Percentiles rank a stretch among this genome's conserved stretches.
These are phyloP conservation scores for Apostichopus californicus DNA, from an alignment of 35 echinoderm and acorn worm genomes.

Conservation along the genomic window DNA sequence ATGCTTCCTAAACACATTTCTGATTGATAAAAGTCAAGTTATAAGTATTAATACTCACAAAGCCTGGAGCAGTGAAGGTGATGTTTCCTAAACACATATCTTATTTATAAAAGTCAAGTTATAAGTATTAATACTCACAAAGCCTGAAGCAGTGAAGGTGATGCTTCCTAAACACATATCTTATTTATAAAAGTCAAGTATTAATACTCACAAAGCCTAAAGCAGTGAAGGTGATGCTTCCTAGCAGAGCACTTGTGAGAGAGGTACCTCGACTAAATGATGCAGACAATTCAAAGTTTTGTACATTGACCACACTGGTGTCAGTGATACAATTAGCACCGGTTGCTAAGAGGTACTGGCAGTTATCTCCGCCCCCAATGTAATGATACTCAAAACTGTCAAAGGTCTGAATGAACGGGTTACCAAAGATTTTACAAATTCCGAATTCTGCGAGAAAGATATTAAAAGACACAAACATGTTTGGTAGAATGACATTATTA, in stretches of 20 bases:
- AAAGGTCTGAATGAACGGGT: constrained; percentile 24
- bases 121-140: too few relatives aligned
- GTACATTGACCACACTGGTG: neutral
- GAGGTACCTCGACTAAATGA: neutral
- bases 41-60: too few relatives aligned
- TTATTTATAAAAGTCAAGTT: too few relatives aligned
- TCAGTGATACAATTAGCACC: neutral
- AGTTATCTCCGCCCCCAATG: constrained; percentile 5
- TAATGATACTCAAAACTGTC: neutral
- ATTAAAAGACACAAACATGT: neutral
- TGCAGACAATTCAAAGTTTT: constrained; percentile 14
- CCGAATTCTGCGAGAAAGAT: neutral
- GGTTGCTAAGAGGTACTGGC: constrained; percentile 2
- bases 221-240: constrained; percentile 18
- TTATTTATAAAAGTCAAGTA: too few relatives aligned
- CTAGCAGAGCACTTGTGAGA: neutral
- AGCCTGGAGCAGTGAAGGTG: neutral
- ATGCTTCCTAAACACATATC: neutral
- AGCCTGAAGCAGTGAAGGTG: neutral
- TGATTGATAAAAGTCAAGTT: too few relatives aligned
- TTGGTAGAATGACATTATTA: too few relatives aligned
- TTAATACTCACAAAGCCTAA: too few relatives aligned
- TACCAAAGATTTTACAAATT: neutral
- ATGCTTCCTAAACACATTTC: neutral
- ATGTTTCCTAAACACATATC: neutral